Evolutionary conservation across 2,888 invertebrate genomes (phyloP), one percentile per base, ranked within the genome.

Genomic region (Xiphydria camelus): DNA sequence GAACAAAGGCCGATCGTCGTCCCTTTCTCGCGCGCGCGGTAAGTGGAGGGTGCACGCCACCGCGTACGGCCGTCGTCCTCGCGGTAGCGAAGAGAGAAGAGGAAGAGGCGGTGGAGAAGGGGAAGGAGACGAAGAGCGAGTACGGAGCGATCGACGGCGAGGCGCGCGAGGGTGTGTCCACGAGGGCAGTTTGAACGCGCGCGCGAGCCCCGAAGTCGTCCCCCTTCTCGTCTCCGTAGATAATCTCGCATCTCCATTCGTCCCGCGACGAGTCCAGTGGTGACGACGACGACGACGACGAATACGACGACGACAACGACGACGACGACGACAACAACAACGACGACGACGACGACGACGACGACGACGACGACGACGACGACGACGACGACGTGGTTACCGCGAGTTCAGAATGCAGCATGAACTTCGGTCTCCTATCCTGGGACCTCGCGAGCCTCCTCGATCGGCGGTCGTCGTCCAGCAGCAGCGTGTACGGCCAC

Each of bases 321-420:
- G 23, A 23, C 7, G 23, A 23, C n/a, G n/a, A n/a, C n/a, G n/a
- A n/a, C n/a, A n/a, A n/a, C n/a, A n/a, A n/a, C n/a, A n/a, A n/a
- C n/a, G n/a, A n/a, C n/a, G n/a, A n/a, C n/a, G n/a, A n/a, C n/a
- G n/a, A n/a, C n/a, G n/a, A n/a, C n/a, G n/a, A n/a, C n/a, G n/a
- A n/a, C n/a, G n/a, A n/a, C n/a, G n/a, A n/a, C n/a, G n/a, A n/a
- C n/a, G n/a, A n/a, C n/a, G n/a, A n/a, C n/a, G n/a, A n/a, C n/a
- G n/a, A n/a, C n/a, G n/a, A 23, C 26, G 34, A 22, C 18, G 41
- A 40, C 41, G 41, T 21, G 29, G 20, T 14, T 21, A 20, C 51
- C 55, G 53, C 55, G 59, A 58, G 67, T 64, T 59, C 71, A 74
- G 70, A 66, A 75, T 75, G 75, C 75, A 74, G 73, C 70, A 74